Evolutionary conservation across 2,113 vertebrate species (phyloP).

Genomic region (pig (Sus scrofa)): T2T-Sscrofa CM000821.6:15222001-15222500

Average conservation of each 20-base stretch:
- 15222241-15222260: no score
- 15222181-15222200: no score
- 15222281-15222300: not conserved
- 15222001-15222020: not conserved
- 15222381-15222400: not conserved
- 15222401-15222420: not conserved
- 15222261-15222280: no score
- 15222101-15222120: not conserved
- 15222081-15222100: not conserved
- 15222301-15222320: not conserved
- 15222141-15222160: not conserved
- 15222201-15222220: no score
- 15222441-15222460: not conserved
- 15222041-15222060: not conserved
- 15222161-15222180: not conserved
- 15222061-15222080: not conserved
- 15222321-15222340: not conserved
- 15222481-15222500: not conserved
- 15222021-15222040: not conserved
- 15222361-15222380: not conserved
- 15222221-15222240: no score
- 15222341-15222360: slow-evolving; percentile 10
- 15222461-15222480: not conserved
- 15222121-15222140: not conserved
- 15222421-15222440: not conserved